A percentile compares a stretch with the other conserved stretches of the same genome.
These are phyloP conservation scores for Apodemus sylvaticus DNA, from an alignment of 2,113 vertebrate species.

Conservation along the genomic window DNA sequence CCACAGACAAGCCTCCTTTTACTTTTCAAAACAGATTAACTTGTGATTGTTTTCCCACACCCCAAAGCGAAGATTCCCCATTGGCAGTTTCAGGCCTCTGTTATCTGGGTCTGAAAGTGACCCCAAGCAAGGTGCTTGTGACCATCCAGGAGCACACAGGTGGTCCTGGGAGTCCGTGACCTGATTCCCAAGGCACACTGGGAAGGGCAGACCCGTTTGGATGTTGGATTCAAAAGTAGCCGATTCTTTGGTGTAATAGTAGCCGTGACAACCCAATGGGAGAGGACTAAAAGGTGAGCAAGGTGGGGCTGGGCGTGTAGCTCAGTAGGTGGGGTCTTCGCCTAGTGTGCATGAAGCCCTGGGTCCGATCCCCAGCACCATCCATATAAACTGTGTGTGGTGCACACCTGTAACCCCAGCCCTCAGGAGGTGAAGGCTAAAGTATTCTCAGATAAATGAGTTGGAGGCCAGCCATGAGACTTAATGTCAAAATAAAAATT, in stretches of 20 bases:
- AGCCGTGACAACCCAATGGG: background rate
- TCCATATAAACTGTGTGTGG: background rate
- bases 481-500: background rate
- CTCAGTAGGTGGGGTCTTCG: background rate
- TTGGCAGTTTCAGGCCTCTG: background rate
- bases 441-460: background rate
- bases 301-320: background rate
- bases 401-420: background rate
- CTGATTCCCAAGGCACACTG: background rate
- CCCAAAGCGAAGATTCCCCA: background rate
- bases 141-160: background rate
- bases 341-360: background rate
- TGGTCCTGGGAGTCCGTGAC: background rate
- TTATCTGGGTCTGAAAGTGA: background rate
- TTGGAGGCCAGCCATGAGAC: background rate
- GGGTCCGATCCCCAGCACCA: background rate
- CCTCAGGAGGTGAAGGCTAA: too few relatives aligned
- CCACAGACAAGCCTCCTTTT: background rate
- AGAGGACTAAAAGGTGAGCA: too few relatives aligned
- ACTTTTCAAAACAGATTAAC: background rate
- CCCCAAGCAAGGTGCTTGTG: background rate
- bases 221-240: background rate
- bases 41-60: background rate
- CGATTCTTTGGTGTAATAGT: background rate
- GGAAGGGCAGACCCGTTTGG: background rate